These are phyloP conservation scores for Rhagonycha lutea DNA, from an alignment of 2,888 invertebrate genomes.

Conservation along the genomic window DNA sequence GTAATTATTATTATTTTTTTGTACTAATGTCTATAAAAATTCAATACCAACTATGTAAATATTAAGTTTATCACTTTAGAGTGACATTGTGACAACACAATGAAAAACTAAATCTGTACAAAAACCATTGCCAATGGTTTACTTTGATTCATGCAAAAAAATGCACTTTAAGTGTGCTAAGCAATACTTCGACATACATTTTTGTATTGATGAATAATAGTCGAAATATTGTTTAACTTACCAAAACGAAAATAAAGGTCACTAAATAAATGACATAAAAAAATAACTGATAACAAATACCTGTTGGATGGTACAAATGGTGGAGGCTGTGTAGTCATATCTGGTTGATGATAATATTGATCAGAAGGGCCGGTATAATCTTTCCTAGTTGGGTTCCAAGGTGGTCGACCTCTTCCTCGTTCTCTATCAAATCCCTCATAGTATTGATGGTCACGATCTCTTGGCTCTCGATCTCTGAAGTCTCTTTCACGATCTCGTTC, in stretches of 20 bases:
- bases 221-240: neutral
- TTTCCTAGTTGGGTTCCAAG: constrained; percentile 21
- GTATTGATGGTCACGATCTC: constrained; percentile 14
- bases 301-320: constrained; percentile 38
- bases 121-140: neutral
- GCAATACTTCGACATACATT: neutral
- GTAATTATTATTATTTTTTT: neutral
- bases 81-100: neutral
- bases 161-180: neutral
- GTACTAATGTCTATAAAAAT: neutral
- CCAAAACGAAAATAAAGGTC: neutral
- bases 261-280: neutral
- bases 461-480: constrained; percentile 17
- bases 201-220: neutral
- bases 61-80: neutral
- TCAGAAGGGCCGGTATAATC: constrained; percentile 34
- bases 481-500: constrained; percentile 39
- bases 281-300: constrained; percentile 36
- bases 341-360: constrained; percentile 40
- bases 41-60: neutral
- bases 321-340: constrained; percentile 35
- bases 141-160: neutral
- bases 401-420: constrained; percentile 22
- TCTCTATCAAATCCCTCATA: constrained; percentile 38
- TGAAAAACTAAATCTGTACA: neutral